These are phyloP conservation scores for Phasianus colchicus DNA, from an alignment of 2,113 vertebrate species.

Conservation along the genomic window DNA sequence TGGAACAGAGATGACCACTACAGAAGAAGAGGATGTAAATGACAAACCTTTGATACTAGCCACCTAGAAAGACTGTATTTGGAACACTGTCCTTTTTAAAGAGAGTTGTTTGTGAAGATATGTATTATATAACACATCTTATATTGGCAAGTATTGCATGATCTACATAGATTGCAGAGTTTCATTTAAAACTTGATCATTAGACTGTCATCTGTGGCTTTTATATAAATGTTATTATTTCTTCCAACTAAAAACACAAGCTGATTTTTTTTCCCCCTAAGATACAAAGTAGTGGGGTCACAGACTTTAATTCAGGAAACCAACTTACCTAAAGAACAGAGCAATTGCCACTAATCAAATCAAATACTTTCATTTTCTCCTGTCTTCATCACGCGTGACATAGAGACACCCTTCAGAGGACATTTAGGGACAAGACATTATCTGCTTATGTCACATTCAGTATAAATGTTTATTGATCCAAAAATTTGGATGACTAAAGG, in stretches of 20 bases:
- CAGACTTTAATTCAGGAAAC: background rate
- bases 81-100: background rate
- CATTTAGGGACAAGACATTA: fast-evolving
- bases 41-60: background rate
- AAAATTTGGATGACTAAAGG: background rate
- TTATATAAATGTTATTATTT: background rate
- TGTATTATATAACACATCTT: background rate
- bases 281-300: background rate
- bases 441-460: background rate
- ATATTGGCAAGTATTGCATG: background rate
- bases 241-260: background rate
- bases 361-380: background rate
- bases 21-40: background rate
- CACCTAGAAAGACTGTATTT: background rate
- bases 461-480: background rate
- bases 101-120: background rate
- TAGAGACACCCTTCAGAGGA: background rate
- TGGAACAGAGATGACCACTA: background rate
- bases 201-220: background rate
- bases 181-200: background rate
- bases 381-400: background rate
- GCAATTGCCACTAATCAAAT: background rate
- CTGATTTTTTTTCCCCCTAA: background rate
- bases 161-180: background rate
- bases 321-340: background rate